Base-by-base conservation (phyloP, 2,797 vertebrate genomes). In the Synanceia verrucosa region DNA sequence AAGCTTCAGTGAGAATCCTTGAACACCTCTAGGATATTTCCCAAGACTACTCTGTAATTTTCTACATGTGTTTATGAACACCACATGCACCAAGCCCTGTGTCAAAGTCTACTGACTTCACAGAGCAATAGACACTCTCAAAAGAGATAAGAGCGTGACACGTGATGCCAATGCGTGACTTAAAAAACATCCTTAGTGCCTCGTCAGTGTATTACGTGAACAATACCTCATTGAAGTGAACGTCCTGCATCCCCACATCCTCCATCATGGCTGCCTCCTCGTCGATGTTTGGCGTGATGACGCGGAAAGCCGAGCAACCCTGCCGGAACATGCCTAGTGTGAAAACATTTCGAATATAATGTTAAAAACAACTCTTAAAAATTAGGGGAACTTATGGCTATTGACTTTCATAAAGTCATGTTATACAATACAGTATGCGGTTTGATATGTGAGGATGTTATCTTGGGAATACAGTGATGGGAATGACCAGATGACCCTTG, bases 211-310 rank as follows among this genome's bases (percentile, higher is more conserved):
- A n/a, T n/a, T n/a, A n/a, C n/a, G n/a, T n/a, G n/a, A n/a, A 16
- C 10, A 28, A 26, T n/a, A 59, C 98, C 94, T 99, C 98, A 5
- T 96, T 99, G 81, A 99, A 99, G 81, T 99, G 98, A 51, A 99
- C 98, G 19, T 99, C 98, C 90, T 99, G 97, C 98, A 99, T 99
- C 39, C 98, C 98, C 0, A 98, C 96, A 7, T 99, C 98, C 85
- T 99, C 98, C 97, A 99, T 99, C 98, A 99, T 99, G 67, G 98
- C 96, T 16, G 96, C 98, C 74, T 99, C 98, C 89, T 99, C 98
- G 2, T 99, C 98, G n/a, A 98, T 97, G 91, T 99, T 99, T 0
- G 98, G 98, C n/a, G 98, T 99, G 80, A 98, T 95, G 86, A 99
- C 96, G 53, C 96, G 95, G 92, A 99, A 99, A 14, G 97, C 94